Percentiles rank a stretch among this genome's conserved stretches.
phyloP scores from a whole-genome alignment of 1,140 invertebrate genomes.

The Eufriesea mexicana region DNA sequence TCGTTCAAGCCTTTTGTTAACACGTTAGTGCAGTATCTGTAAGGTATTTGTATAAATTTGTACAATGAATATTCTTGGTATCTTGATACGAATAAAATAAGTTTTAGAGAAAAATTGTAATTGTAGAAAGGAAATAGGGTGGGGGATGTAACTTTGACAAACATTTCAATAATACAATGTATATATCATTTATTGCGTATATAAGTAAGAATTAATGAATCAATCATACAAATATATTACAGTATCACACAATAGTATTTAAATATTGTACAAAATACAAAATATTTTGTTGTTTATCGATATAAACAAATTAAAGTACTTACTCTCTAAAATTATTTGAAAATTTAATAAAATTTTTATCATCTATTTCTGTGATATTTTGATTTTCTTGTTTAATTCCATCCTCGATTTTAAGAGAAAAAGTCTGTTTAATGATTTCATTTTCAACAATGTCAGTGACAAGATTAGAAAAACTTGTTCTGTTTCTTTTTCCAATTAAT shows the following conservation, averaged over 20 bases:
- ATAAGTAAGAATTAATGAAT: background rate
- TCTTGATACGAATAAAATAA: background rate
- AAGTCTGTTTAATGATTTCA: background rate
- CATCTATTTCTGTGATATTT: background rate
- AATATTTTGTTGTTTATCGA: background rate
- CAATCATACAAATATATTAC: background rate
- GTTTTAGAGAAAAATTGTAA: background rate
- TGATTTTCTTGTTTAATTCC: background rate
- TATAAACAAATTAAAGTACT: slow-evolving; percentile 8
- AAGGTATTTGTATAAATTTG: slow-evolving; percentile 29
- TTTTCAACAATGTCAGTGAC: background rate
- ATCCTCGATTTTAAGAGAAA: background rate
- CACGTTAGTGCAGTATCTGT: slow-evolving; percentile 74
- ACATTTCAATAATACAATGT: slow-evolving; percentile 13
- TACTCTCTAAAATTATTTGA: slow-evolving; percentile 45
- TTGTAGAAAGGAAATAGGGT: background rate
- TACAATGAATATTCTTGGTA: background rate
- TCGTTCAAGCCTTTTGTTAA: slow-evolving; percentile 56
- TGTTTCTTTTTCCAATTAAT: too few species aligned
- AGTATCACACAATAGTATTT: background rate
- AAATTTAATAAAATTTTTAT: background rate
- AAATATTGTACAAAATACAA: slow-evolving; percentile 5
- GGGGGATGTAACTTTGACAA: background rate
- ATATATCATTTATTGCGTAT: slow-evolving; percentile 28
- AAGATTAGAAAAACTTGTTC: background rate